A percentile compares a stretch with the other conserved stretches of the same genome.
phyloP scores from a whole-genome alignment of 2,797 vertebrate species.

The Xerus rutilus region DNA sequence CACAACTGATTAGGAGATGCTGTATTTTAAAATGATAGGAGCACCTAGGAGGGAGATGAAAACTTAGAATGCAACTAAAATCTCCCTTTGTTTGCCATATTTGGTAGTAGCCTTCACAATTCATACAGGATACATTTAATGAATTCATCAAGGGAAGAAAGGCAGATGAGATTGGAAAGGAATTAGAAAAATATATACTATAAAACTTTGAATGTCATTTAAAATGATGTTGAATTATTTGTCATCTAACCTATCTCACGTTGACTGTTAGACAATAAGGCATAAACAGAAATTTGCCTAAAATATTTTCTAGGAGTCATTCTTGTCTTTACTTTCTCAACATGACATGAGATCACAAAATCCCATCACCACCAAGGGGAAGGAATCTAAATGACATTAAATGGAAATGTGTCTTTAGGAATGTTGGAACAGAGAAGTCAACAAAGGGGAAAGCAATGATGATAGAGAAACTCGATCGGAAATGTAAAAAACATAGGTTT shows the following conservation, averaged over 20 bases:
- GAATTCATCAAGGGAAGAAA: neutral
- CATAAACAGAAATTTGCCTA: neutral
- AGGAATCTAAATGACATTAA: neutral
- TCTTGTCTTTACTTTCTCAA: neutral
- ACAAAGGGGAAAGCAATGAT: neutral
- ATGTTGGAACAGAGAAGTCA: neutral
- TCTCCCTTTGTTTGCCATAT: neutral
- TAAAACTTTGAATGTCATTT: neutral
- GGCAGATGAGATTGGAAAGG: neutral
- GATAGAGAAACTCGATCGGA: neutral
- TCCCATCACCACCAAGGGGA: neutral
- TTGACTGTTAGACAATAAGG: neutral
- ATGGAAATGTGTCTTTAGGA: neutral
- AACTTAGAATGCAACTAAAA: neutral
- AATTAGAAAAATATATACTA: neutral
- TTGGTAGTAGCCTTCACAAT: neutral
- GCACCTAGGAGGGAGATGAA: neutral
- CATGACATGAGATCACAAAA: neutral
- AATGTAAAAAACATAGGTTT: neutral
- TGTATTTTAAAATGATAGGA: neutral
- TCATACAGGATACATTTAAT: neutral
- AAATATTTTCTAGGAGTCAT: neutral
- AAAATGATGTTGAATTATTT: neutral
- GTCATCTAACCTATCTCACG: neutral
- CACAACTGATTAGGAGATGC: neutral